Evolutionary conservation across 92 coral and sea anemone genomes (phyloP).

Genomic region (Umimayanthus chanpuru): DNA sequence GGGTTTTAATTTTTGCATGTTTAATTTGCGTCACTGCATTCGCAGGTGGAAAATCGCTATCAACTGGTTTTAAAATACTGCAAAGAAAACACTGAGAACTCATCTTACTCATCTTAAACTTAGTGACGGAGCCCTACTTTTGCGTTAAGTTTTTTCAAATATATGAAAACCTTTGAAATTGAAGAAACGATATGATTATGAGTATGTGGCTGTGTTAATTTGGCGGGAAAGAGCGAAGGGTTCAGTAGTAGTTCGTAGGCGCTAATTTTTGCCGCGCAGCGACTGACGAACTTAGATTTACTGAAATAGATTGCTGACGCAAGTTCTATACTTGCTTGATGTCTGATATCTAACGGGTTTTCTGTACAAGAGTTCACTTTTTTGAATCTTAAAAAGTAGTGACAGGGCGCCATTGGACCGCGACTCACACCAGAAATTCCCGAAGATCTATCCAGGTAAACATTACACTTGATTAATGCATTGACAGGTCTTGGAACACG

Average conservation of each 20-base stretch:
- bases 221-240: no score
- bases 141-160: no score
- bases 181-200: background rate
- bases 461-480: background rate
- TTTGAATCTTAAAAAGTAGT: background rate
- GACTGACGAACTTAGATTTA: background rate
- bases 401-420: background rate
- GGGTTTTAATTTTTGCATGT: conserved; percentile 22
- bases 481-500: background rate
- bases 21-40: conserved; percentile 11
- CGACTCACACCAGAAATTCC: background rate
- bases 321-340: background rate
- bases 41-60: conserved; percentile 29
- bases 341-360: background rate
- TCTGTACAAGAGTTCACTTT: background rate
- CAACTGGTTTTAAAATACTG: background rate
- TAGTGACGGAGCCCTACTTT: no score
- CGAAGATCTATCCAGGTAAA: background rate
- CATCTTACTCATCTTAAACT: background rate
- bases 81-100: background rate
- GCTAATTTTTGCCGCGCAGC: background rate
- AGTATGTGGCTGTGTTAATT: background rate
- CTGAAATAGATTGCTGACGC: background rate
- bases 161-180: background rate
- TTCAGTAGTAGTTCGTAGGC: background rate